A percentile compares a stretch with the other conserved stretches of the same genome.
These are phyloP conservation scores for Sitta europaea DNA, from an alignment of 2,113 vertebrate genomes.

Conservation along the genomic window DNA sequence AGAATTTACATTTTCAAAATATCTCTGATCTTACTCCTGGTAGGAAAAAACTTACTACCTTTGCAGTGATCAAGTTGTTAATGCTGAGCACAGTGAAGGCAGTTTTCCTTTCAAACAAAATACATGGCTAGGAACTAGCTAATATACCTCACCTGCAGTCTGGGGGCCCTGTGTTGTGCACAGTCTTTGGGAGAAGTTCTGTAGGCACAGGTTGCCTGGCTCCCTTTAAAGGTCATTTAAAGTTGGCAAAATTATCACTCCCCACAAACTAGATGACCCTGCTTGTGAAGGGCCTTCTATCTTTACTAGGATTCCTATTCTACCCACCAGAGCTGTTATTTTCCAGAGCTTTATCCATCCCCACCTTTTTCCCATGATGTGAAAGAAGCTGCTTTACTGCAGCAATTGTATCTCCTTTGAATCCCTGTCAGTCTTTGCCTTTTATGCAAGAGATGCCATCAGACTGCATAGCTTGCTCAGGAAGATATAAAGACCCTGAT, in stretches of 20 bases:
- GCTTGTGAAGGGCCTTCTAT: background rate
- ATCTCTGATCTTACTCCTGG: background rate
- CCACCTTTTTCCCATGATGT: background rate
- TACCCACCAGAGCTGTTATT: background rate
- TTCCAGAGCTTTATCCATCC: background rate
- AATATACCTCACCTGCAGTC: background rate
- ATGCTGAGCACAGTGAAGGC: background rate
- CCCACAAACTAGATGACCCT: background rate
- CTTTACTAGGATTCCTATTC: background rate
- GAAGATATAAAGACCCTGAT: conserved; percentile 23
- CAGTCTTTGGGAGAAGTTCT: background rate
- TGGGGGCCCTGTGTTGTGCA: background rate
- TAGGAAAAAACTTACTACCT: background rate
- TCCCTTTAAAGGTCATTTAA: background rate
- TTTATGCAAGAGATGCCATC: conserved; percentile 23
- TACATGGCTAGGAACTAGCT: background rate
- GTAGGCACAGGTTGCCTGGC: background rate
- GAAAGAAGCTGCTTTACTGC: background rate
- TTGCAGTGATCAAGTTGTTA: background rate
- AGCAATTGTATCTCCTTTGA: background rate
- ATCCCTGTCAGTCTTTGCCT: background rate
- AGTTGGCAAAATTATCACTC: background rate
- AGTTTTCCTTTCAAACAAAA: conserved; percentile 46
- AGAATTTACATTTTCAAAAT: conserved; percentile 40
- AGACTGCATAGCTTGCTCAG: background rate